phyloP scores from a whole-genome alignment of 1,140 invertebrate species.

The Trypoxylus dichotomus region DNA sequence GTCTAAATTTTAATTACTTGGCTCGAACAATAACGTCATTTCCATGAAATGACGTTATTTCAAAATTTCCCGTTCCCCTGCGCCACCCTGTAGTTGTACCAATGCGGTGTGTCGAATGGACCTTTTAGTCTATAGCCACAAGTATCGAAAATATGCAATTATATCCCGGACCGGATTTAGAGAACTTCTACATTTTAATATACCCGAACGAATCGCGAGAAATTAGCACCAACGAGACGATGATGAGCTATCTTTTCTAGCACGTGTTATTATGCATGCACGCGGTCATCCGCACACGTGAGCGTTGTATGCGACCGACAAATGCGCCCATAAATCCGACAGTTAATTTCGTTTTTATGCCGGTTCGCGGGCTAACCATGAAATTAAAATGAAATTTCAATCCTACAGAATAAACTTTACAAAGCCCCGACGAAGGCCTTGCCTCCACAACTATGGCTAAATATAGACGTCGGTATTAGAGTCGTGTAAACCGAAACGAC shows the following conservation, averaged over 20 bases:
- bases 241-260: too few relatives aligned
- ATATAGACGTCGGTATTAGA: not conserved
- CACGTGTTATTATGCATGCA: too few relatives aligned
- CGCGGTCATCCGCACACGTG: too few relatives aligned
- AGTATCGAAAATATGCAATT: not conserved
- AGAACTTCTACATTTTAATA: not conserved
- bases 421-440: not conserved
- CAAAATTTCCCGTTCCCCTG: too few relatives aligned
- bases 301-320: too few relatives aligned
- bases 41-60: too few relatives aligned
- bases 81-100: too few relatives aligned
- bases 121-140: not conserved
- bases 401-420: not conserved
- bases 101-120: not conserved
- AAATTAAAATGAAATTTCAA: slow-evolving; percentile 18
- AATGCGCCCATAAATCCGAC: not conserved
- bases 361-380: not conserved
- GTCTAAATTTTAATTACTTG: too few relatives aligned
- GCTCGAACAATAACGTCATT: too few relatives aligned
- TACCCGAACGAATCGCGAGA: slow-evolving; percentile 5
- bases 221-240: not conserved
- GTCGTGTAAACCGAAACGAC: not conserved
- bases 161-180: not conserved
- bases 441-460: not conserved
- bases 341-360: slow-evolving; percentile 16